These are phyloP conservation scores for Discoglossus pictus DNA, from an alignment of 2,797 vertebrate species.

Conservation along the genomic window DNA sequence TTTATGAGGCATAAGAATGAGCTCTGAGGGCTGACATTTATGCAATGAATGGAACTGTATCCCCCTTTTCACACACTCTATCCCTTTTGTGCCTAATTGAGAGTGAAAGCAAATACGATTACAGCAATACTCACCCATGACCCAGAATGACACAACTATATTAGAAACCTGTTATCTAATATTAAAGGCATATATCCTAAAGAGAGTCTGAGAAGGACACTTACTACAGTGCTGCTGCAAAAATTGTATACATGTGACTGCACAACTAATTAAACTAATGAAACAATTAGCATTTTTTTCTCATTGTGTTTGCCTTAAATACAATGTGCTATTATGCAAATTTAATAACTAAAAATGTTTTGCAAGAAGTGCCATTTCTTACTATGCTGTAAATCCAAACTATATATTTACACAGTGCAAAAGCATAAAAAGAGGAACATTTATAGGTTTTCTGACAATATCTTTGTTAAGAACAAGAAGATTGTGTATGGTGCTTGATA, in stretches of 20 bases:
- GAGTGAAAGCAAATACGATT: constrained; percentile 47
- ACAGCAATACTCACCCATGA: constrained; percentile 25
- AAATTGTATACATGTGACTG: no score
- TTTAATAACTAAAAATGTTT: constrained; percentile 29
- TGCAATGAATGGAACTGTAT: constrained; percentile 23
- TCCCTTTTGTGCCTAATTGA: constrained; percentile 39
- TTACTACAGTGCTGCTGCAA: background rate
- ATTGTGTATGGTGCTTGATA: no score
- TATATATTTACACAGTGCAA: no score
- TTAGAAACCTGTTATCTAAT: constrained; percentile 23
- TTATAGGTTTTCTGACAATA: no score
- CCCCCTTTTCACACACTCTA: constrained; percentile 22
- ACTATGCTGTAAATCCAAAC: no score
- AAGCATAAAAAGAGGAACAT: no score
- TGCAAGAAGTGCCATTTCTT: no score
- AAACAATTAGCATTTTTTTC: constrained; percentile 9
- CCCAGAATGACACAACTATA: constrained; percentile 20
- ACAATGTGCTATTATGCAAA: constrained; percentile 11
- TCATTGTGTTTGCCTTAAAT: constrained; percentile 12
- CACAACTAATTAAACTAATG: background rate
- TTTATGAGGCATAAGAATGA: constrained; percentile 42
- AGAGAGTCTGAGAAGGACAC: constrained; percentile 7
- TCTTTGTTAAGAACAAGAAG: no score
- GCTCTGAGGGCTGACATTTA: constrained; percentile 37
- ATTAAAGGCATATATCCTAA: constrained; percentile 26